phyloP scores from a whole-genome alignment of 2,113 vertebrate genomes.

The Dipodomys ordii region DNA sequence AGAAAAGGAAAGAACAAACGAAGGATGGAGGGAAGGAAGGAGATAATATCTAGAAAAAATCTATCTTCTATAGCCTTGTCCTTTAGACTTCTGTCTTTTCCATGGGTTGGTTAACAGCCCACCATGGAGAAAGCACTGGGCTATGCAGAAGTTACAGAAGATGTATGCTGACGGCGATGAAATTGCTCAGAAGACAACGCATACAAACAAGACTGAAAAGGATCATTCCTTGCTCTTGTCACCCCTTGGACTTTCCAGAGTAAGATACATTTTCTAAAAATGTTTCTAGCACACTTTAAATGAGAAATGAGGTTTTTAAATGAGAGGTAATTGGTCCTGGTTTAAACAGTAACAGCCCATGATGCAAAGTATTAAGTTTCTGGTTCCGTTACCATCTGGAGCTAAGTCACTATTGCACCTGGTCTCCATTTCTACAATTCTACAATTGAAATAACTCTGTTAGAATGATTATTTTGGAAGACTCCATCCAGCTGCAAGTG shows the following conservation, averaged over 20 bases:
- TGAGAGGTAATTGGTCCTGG: not conserved
- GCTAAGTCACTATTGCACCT: not conserved
- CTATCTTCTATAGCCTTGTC: not conserved
- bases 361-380: constrained; percentile 4
- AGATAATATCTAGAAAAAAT: not conserved
- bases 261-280: constrained; percentile 36
- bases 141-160: not conserved
- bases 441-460: not conserved
- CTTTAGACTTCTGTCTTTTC: not conserved
- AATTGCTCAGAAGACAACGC: not conserved
- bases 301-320: not conserved
- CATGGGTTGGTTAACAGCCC: not conserved
- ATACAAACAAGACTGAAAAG: not conserved
- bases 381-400: not conserved
- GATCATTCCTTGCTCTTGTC: not conserved
- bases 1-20: no score
- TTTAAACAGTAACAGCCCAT: not conserved
- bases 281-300: not conserved
- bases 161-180: not conserved
- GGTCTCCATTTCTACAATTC: not conserved
- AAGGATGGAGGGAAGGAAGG: no score
- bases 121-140: not conserved
- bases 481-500: not conserved
- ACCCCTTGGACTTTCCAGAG: not conserved
- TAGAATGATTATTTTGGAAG: not conserved